Evolutionary conservation across 1,140 invertebrate species (phyloP), one percentile per base, ranked within the genome.

Genomic region (Saccostrea glomerata): DNA sequence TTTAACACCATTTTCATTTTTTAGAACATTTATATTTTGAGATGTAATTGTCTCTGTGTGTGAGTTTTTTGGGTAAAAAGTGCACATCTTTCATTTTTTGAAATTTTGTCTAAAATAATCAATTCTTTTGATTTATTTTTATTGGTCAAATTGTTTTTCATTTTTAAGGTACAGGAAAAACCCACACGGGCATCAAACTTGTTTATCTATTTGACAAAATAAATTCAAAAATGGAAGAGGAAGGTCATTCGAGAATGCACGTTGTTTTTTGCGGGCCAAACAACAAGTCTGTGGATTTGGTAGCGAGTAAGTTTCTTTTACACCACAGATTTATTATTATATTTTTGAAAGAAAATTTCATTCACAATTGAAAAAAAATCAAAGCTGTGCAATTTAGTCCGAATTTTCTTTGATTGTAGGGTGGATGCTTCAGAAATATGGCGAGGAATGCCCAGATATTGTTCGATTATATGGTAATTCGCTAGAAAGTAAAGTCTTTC

Each of bases 121-220:
- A 47, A 47, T 7, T 47, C 5, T 47, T 0, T 47, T 47, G 9
- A 47, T 47, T 7, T 36, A 36, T 36, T 36, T 47, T 47, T 47
- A 47, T 47, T 47, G 47, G 6, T 47, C 5, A 47, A 47, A 47
- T 4, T 47, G 47, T 6, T 47, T 47, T 60, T 40, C 3, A 11
- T 82, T 25, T 91, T 87, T 11, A 54, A 92, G 92, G 92, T 20
- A 93, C 93, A n/a, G 93, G 92, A 0, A 93, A 93, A 85, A 93
- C 93, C 3, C 88, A 90, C 77, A 92, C 91, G 25, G 92, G 90
- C 2, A 89, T 92, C 13, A 93, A 92, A 87, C 86, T 93, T n/a
- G 89, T 91, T 25, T 92, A 92, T 83, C 89, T 92, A 56, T 93
- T 92, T 84, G 83, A 36, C 17, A 86, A 91, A 86, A 90, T 92